Percentiles rank a stretch among this genome's conserved stretches.
Evolutionary conservation across 1,140 invertebrate species (phyloP).

Genomic region (Eubasilissa regina): DNA sequence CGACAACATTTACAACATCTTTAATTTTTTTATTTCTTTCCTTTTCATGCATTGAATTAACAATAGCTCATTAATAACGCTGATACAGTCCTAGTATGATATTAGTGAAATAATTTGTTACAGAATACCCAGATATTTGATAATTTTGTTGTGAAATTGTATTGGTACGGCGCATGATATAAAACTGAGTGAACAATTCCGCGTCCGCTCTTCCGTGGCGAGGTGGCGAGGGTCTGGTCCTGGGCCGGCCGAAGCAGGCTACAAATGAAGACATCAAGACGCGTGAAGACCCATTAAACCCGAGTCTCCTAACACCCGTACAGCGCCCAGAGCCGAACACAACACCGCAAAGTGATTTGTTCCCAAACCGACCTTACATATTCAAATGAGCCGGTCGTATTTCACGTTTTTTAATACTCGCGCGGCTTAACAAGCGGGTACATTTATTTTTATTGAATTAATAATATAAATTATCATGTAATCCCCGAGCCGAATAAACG

Average conservation of each 20-base stretch:
- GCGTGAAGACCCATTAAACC: constrained; percentile 24
- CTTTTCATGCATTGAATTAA: too few species aligned
- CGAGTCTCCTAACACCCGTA: not conserved
- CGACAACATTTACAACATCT: too few species aligned
- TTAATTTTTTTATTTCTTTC: too few species aligned
- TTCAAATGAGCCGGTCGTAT: constrained; percentile 49
- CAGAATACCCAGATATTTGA: too few species aligned
- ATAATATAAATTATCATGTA: constrained; percentile 61
- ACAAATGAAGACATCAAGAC: constrained; percentile 40
- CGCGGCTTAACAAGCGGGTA: constrained; percentile 49
- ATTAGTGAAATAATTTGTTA: too few species aligned
- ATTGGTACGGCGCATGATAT: not conserved
- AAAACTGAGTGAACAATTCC: constrained; percentile 8
- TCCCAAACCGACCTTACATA: constrained; percentile 29
- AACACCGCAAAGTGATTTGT: constrained; percentile 45
- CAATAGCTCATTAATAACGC: too few species aligned
- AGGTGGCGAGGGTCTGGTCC: constrained; percentile 2
- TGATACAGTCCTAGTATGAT: too few species aligned
- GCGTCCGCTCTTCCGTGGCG: constrained; percentile 4
- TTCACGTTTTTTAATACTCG: constrained; percentile 48
- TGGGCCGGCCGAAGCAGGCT: not conserved
- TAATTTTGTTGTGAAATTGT: too few species aligned
- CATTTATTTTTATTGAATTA: constrained; percentile 60
- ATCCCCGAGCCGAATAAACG: constrained; percentile 54
- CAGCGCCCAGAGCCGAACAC: constrained; percentile 8